Percentiles rank a stretch among this genome's conserved stretches.
Conservation (phyloP, 2,797 vertebrate genomes). For the Anas georgica region DNA sequence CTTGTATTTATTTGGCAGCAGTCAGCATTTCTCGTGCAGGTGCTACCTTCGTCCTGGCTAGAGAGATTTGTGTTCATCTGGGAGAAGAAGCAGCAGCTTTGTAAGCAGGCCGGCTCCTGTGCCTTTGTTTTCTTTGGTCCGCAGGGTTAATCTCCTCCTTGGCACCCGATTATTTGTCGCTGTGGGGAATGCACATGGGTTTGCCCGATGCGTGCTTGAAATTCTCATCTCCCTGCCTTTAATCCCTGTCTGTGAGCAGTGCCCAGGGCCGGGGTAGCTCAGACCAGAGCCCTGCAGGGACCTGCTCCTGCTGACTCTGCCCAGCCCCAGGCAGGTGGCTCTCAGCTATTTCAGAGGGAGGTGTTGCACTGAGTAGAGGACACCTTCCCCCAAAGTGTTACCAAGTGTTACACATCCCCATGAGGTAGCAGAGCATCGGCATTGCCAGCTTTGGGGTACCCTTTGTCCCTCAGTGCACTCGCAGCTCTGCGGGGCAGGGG, state of each 20-base stretch:
- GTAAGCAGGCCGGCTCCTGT: neutral
- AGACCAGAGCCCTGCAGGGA: neutral
- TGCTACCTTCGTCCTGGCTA: neutral
- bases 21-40: neutral
- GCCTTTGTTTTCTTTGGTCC: constrained; percentile 43
- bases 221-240: constrained; percentile 51
- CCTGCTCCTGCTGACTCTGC: fast-evolving
- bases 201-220: neutral
- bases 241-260: constrained; percentile 35
- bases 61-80: neutral
- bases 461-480: neutral
- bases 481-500: neutral
- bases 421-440: fast-evolving
- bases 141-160: constrained; percentile 51
- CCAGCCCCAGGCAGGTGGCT: fast-evolving
- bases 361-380: neutral
- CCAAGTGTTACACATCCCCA: neutral
- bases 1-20: neutral
- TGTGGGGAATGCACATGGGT: neutral
- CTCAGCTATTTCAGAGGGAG: fast-evolving
- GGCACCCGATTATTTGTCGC: constrained; percentile 56
- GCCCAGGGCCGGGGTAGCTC: neutral
- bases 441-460: neutral
- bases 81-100: constrained; percentile 23
- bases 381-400: neutral